A percentile compares a stretch with the other conserved stretches of the same genome.
phyloP scores from a whole-genome alignment of 2,797 vertebrate species.

The Smutsia temminckii region DNA sequence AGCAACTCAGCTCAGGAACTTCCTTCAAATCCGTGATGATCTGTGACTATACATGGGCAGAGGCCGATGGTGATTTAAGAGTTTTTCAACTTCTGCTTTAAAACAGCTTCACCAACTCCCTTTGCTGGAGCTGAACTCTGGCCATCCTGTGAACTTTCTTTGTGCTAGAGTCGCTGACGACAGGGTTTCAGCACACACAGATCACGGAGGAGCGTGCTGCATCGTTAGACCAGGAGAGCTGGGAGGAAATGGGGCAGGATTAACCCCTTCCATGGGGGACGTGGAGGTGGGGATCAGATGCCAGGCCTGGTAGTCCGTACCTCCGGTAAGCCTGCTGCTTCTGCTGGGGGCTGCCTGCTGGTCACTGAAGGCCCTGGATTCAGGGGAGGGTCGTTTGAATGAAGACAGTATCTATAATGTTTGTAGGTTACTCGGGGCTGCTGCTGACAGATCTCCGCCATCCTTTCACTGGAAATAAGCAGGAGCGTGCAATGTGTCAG shows the following conservation, averaged over 20 bases:
- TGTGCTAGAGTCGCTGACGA: background rate
- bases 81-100: background rate
- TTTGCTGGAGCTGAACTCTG: background rate
- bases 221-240: background rate
- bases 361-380: background rate
- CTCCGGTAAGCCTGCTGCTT: background rate
- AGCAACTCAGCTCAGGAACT: background rate
- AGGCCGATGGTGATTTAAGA: background rate
- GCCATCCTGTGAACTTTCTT: background rate
- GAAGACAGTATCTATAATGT: background rate
- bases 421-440: rapidly evolving
- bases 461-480: background rate
- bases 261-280: background rate
- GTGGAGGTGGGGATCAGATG: background rate
- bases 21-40: background rate
- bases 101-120: background rate
- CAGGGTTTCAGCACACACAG: background rate
- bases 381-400: background rate
- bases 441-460: background rate
- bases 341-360: rapidly evolving
- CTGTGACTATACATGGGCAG: background rate
- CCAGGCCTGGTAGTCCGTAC: rapidly evolving
- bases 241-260: background rate
- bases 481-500: background rate
- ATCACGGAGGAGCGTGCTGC: background rate